Evolutionary conservation across 2,888 invertebrate species (phyloP).

Genomic region (Lochmaea capreae): DNA sequence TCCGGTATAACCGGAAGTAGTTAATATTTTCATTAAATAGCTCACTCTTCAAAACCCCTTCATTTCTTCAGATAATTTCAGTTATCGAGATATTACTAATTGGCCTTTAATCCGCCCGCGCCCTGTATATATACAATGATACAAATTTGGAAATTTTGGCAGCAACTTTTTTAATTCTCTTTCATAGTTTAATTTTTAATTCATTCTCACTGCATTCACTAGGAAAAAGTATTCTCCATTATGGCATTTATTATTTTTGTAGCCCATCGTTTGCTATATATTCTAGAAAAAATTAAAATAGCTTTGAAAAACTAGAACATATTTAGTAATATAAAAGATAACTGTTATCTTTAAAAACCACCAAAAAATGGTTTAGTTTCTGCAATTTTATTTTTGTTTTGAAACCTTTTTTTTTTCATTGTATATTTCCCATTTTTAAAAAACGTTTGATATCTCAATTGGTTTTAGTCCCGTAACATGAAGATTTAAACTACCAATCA

Average conservation of each 20-base stretch:
- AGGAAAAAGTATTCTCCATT: neutral
- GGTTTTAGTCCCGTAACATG: neutral
- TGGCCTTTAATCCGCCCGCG: too few species aligned
- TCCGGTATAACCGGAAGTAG: too few species aligned
- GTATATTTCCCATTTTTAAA: too few species aligned
- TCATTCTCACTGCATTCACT: neutral
- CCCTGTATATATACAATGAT: neutral
- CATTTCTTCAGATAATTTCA: too few species aligned
- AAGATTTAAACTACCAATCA: neutral
- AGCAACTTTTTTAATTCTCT: neutral
- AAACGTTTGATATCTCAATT: neutral
- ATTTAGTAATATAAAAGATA: neutral
- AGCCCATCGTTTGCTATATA: neutral
- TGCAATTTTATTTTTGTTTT: too few species aligned
- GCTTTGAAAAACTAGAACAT: neutral
- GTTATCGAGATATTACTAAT: too few species aligned
- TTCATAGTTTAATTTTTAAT: neutral
- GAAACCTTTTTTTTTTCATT: too few species aligned
- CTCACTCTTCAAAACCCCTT: too few species aligned
- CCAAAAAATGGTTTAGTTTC: too few species aligned
- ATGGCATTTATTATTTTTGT: constrained; percentile 1
- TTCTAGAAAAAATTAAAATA: neutral
- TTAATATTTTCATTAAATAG: too few species aligned
- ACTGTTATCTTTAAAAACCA: too few species aligned
- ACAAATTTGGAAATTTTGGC: neutral